Base-by-base conservation (phyloP, 64 coral and sea anemone species). In the Orbicella faveolata region DNA sequence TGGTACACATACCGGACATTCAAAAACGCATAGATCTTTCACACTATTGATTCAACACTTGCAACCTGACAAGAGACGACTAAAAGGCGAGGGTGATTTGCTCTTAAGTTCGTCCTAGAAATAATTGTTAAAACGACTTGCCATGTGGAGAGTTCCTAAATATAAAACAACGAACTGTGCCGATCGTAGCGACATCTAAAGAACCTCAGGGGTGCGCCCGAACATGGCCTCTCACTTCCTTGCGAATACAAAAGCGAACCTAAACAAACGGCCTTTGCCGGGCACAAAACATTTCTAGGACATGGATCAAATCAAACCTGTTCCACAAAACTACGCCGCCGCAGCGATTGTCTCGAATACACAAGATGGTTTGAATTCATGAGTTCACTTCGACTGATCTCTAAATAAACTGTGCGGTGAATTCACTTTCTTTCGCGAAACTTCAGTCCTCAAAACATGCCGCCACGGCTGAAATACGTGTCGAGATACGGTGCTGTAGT, bases 1-100 rank as follows among this genome's bases (percentile, higher is more conserved):
- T 85, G 82, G 82, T 37, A 70, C 44, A 52, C 82, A 85, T 85
- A 69, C 82, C 82, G 82, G 82, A 85, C 82, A 30, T 85, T 25
- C 41, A 85, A 85, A 66, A 85, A 72, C 63, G 63, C 82, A 85
- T 72, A 85, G 44, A 48, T 48, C 44, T 30, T 39, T 26, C 37
- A 70, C 64, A 2, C 82, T 83, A 67, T 67, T 67, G 80, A 83
- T 83, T 83, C 80, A 83, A 83, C 80, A 52, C 82, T 53, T 52
- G 30, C 63, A 72, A 41, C 39, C 63, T 85, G 82, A 69, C 61
- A 41, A 65, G 7, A 39, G 39, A 66, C 36, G 36, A 72, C 21
- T 20, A 85, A 44, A 83, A 25, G 37, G 36, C 65, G 34, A n/a
- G 20, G 1, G 64, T 53, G n/a, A 73, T 23, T 72, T 85, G 23